A percentile compares a stretch with the other conserved stretches of the same genome.
Evolutionary conservation across 2,888 invertebrate species (phyloP).

Genomic region (Apamea sordens): DNA sequence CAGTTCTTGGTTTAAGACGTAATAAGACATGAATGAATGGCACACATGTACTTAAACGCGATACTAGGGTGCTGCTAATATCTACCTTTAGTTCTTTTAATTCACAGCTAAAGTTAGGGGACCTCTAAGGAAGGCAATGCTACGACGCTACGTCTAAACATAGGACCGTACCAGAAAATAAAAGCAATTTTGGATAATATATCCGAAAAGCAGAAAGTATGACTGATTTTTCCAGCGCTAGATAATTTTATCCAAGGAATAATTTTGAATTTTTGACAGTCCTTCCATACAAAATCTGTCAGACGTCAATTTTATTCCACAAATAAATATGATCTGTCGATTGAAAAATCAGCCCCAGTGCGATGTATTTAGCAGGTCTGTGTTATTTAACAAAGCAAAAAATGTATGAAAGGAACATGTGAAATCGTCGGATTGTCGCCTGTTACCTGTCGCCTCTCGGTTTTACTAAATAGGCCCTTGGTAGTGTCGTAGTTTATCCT

Average conservation of each 20-base stretch:
- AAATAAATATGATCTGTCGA: too few species aligned
- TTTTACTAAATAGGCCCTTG: background rate
- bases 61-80: background rate
- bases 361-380: too few species aligned
- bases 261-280: too few species aligned
- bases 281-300: too few species aligned
- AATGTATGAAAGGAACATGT: background rate
- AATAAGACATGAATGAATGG: background rate
- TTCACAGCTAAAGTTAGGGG: background rate
- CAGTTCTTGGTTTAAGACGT: background rate
- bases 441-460: background rate
- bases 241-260: too few species aligned
- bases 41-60: background rate
- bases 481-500: background rate
- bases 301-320: too few species aligned
- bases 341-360: too few species aligned
- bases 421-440: background rate
- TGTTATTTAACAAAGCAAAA: background rate
- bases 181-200: background rate
- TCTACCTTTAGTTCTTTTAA: background rate
- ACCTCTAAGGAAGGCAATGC: background rate
- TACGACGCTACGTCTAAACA: background rate
- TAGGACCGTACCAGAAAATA: background rate
- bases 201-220: background rate
- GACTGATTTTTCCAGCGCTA: too few species aligned